These are phyloP conservation scores for Hirundichthys speculiger DNA, from an alignment of 2,113 vertebrate genomes.

Conservation along the genomic window DNA sequence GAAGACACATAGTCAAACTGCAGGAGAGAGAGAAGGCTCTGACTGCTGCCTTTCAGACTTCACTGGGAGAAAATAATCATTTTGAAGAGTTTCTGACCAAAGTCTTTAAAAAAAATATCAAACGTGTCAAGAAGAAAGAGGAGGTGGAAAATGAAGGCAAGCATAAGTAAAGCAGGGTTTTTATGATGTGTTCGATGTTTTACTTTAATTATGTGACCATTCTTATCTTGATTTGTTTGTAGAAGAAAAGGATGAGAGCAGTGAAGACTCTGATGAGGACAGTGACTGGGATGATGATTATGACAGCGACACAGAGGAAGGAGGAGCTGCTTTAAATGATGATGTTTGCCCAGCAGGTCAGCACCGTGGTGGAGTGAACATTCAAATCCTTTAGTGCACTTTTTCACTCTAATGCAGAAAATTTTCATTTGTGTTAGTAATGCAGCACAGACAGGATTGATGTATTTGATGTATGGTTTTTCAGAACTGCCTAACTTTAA, in stretches of 20 bases:
- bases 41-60: constrained; percentile 80
- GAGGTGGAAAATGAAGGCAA: constrained; percentile 62
- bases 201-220: constrained; percentile 1
- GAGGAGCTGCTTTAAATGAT: constrained; percentile 74
- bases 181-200: not conserved
- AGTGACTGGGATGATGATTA: constrained; percentile 73
- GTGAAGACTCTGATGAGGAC: constrained; percentile 83
- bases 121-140: constrained; percentile 77
- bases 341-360: constrained; percentile 84
- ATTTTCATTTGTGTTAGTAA: not conserved
- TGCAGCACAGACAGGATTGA: not conserved
- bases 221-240: constrained; percentile 20
- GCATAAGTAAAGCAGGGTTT: not conserved
- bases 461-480: no score
- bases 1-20: constrained; percentile 79
- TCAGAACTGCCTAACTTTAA: no score
- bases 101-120: constrained; percentile 88
- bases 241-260: constrained; percentile 83
- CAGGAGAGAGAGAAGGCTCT: constrained; percentile 84
- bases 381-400: not conserved
- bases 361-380: not conserved
- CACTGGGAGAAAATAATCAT: constrained; percentile 86
- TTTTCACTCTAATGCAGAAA: not conserved
- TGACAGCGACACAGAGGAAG: constrained; percentile 77
- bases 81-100: constrained; percentile 86